Conservation (phyloP, 1,140 invertebrate species). For the Lordiphosa mommai region DNA sequence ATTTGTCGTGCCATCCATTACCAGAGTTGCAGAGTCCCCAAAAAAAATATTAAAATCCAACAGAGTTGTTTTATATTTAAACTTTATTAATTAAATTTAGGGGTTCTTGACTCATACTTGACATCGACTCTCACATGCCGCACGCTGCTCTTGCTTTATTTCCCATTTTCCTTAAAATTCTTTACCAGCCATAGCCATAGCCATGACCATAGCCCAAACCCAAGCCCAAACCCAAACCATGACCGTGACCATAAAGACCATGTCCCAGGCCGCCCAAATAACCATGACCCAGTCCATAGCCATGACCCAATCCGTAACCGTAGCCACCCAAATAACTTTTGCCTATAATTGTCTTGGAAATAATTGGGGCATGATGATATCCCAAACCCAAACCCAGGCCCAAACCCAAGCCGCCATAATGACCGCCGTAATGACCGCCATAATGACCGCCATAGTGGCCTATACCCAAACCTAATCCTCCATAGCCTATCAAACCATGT, state of each 20-base stretch:
- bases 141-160: slow-evolving; percentile 6
- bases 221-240: slow-evolving; percentile 54
- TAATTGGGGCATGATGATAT: slow-evolving; percentile 48
- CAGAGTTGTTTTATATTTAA: slow-evolving; percentile 15
- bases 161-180: slow-evolving; percentile 23
- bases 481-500: slow-evolving; percentile 49
- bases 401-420: neutral
- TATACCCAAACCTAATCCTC: slow-evolving; percentile 38
- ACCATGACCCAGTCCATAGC: slow-evolving; percentile 13
- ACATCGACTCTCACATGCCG: slow-evolving; percentile 42
- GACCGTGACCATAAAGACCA: slow-evolving; percentile 16
- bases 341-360: slow-evolving; percentile 73
- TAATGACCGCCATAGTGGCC: slow-evolving; percentile 38
- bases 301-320: slow-evolving; percentile 24
- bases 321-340: slow-evolving; percentile 61
- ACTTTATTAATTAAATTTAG: slow-evolving; percentile 29
- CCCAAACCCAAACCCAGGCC: slow-evolving; percentile 46
- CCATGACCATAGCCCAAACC: slow-evolving; percentile 60
- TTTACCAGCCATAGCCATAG: slow-evolving; percentile 25
- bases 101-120: slow-evolving; percentile 21
- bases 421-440: no score
- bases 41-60: neutral
- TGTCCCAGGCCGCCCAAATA: slow-evolving; percentile 15
- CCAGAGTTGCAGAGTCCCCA: no score
- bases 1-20: no score